A percentile compares a stretch with the other conserved stretches of the same genome.
Conservation (phyloP, 2,797 vertebrate species). For the Neosilurus mollespiculum region DNA sequence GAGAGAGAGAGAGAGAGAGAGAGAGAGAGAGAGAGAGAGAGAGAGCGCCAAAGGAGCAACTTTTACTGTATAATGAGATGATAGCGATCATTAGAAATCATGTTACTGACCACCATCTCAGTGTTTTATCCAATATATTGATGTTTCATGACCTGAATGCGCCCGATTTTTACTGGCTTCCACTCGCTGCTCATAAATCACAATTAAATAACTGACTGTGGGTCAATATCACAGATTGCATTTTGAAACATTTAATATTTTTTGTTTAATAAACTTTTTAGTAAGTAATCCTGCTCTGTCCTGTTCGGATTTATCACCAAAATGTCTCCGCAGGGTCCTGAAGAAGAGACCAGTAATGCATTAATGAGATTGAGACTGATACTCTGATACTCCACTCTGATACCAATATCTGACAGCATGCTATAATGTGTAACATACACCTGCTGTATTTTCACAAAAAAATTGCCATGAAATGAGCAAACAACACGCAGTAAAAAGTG, state of each 20-base stretch:
- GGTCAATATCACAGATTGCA: constrained; percentile 8
- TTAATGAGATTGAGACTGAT: not conserved
- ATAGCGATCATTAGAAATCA: constrained; percentile 25
- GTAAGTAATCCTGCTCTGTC: not conserved
- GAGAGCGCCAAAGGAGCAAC: not conserved
- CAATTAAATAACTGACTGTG: constrained; percentile 21
- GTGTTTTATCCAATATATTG: constrained; percentile 33
- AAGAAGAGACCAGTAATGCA: not conserved
- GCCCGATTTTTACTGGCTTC: constrained; percentile 4
- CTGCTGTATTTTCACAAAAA: not conserved
- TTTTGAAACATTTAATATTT: constrained; percentile 21
- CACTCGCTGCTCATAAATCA: constrained; percentile 15
- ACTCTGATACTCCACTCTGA: too few relatives aligned
- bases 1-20: constrained; percentile 63
- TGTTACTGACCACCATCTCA: constrained; percentile 15
- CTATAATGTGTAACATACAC: not conserved
- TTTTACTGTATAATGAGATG: constrained; percentile 12
- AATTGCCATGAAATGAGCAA: not conserved
- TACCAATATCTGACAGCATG: not conserved
- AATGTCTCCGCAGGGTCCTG: not conserved
- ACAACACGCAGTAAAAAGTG: not conserved
- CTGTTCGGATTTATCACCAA: not conserved
- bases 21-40: not conserved
- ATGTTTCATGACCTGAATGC: constrained; percentile 24
- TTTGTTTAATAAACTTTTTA: constrained; percentile 20